Conservation (phyloP, 2,888 invertebrate genomes). For the Thymelicus acteon region DNA sequence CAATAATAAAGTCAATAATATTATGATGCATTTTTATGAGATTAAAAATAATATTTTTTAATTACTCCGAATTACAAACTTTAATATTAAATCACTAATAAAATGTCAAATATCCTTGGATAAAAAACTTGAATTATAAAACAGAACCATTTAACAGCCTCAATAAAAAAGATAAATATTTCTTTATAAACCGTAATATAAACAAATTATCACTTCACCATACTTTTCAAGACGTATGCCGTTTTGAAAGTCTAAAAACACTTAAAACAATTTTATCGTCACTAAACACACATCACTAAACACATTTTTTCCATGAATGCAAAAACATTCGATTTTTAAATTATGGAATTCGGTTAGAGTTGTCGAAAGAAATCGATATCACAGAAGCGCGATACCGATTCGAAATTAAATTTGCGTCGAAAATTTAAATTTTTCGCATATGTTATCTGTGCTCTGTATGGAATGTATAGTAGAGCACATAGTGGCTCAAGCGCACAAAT, state of each 20-base stretch:
- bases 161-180: conserved; percentile 33
- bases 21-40: too few relatives aligned
- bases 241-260: conserved; percentile 13
- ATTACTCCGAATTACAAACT: too few relatives aligned
- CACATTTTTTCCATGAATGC: neutral
- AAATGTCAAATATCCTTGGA: too few relatives aligned
- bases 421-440: neutral
- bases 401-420: conserved; percentile 9
- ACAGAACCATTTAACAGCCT: conserved; percentile 41
- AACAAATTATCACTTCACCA: conserved; percentile 21
- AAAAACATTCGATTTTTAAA: conserved; percentile 15
- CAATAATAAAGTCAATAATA: too few relatives aligned
- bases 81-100: too few relatives aligned
- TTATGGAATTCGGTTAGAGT: neutral
- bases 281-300: conserved; percentile 25
- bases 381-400: neutral
- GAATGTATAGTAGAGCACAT: conserved; percentile 68
- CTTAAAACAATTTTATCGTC: conserved; percentile 8
- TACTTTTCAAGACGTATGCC: conserved; percentile 16
- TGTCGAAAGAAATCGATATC: conserved; percentile 13
- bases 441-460: conserved; percentile 11
- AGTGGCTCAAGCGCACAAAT: conserved; percentile 72
- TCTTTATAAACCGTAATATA: neutral
- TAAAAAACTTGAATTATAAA: neutral
- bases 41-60: too few relatives aligned